A percentile compares a stretch with the other conserved stretches of the same genome.
Conservation (phyloP, 1,140 invertebrate genomes). For the Oryctes rhinoceros region DNA sequence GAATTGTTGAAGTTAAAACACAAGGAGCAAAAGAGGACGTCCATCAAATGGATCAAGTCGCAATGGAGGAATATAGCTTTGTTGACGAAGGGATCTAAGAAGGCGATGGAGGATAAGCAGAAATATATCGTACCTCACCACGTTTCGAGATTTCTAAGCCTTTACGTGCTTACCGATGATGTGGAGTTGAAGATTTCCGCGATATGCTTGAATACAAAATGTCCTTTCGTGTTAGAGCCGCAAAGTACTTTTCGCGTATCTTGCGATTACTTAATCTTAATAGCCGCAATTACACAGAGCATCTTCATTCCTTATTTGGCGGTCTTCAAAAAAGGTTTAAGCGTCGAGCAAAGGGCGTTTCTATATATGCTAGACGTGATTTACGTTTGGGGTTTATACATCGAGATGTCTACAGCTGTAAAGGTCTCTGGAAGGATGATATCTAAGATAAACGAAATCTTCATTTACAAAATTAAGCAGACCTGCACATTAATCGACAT, state of each 20-base stretch:
- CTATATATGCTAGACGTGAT: slow-evolving; percentile 38
- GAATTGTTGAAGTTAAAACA: slow-evolving; percentile 27
- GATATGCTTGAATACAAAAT: slow-evolving; percentile 40
- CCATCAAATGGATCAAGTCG: slow-evolving; percentile 29
- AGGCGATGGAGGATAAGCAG: neutral
- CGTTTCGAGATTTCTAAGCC: slow-evolving; percentile 24
- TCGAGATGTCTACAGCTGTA: slow-evolving; percentile 40
- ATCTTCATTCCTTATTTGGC: slow-evolving; percentile 32
- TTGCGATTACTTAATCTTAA: slow-evolving; percentile 32
- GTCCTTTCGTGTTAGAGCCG: slow-evolving; percentile 41
- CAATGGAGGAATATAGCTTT: slow-evolving; percentile 18
- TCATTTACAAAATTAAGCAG: slow-evolving; percentile 39
- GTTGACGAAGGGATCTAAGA: neutral
- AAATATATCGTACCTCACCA: slow-evolving; percentile 14
- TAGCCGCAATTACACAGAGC: slow-evolving; percentile 15
- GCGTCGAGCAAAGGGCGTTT: neutral
- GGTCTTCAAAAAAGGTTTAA: slow-evolving; percentile 4
- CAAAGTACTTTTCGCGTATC: slow-evolving; percentile 14
- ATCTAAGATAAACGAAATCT: slow-evolving; percentile 6
- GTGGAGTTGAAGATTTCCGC: slow-evolving; percentile 42
- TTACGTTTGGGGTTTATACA: slow-evolving; percentile 40
- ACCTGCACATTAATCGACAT: slow-evolving; percentile 38
- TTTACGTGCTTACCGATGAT: slow-evolving; percentile 39
- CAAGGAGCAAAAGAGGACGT: slow-evolving; percentile 25
- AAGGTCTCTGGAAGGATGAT: neutral